phyloP scores from a whole-genome alignment of 53 echinoderm and acorn worm species.

The Patiria pectinifera region DNA sequence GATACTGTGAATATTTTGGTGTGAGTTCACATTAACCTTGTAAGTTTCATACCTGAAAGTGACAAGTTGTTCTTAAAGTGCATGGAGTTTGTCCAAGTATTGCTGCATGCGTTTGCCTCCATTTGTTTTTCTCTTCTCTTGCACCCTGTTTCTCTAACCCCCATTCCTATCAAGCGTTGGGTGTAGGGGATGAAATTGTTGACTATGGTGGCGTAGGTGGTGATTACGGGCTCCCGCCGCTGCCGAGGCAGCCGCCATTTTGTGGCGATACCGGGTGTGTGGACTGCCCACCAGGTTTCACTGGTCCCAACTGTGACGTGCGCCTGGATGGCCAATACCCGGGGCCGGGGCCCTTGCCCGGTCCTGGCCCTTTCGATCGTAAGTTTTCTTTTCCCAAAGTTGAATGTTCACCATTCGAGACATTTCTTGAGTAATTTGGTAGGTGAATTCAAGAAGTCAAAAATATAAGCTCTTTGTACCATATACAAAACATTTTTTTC shows the following conservation, averaged over 20 bases:
- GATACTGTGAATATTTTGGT: too few relatives aligned
- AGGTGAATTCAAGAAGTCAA: too few relatives aligned
- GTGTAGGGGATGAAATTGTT: slow-evolving; percentile 42
- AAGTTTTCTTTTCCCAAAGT: background rate
- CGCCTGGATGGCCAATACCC: background rate
- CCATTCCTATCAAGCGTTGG: slow-evolving; percentile 25
- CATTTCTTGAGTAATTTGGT: too few relatives aligned
- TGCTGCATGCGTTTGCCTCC: slow-evolving; percentile 26
- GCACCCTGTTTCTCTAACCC: slow-evolving; percentile 36
- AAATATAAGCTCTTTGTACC: too few relatives aligned
- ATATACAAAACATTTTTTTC: too few relatives aligned
- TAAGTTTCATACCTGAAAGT: background rate
- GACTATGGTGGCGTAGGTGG: slow-evolving; percentile 50
- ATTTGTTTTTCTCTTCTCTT: background rate
- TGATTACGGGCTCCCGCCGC: slow-evolving; percentile 12
- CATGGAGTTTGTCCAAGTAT: background rate
- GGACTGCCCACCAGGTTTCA: slow-evolving; percentile 22
- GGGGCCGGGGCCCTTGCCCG: slow-evolving; percentile 9
- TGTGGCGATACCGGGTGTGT: slow-evolving; percentile 23
- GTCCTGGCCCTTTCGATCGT: slow-evolving; percentile 44
- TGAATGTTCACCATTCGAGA: background rate
- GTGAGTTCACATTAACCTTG: too few relatives aligned
- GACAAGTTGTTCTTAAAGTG: background rate
- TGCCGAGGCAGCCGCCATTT: background rate
- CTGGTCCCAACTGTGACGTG: slow-evolving; percentile 38